Percentiles rank a stretch among this genome's conserved stretches.
These are phyloP conservation scores for Parnassius orleans DNA, from an alignment of 2,888 invertebrate species.

Conservation along the genomic window DNA sequence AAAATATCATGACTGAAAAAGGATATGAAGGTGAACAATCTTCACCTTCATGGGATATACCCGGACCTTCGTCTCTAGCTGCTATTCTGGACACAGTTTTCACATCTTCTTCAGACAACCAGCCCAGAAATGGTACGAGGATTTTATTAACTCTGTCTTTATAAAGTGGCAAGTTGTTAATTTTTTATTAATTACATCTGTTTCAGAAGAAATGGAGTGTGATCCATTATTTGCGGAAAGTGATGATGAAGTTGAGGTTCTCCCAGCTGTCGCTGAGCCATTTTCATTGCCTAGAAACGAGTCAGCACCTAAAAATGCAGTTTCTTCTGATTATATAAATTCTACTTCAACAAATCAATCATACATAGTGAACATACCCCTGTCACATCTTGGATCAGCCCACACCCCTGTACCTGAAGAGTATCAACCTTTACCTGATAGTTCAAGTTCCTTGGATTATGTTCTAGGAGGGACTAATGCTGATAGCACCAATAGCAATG, in stretches of 20 bases:
- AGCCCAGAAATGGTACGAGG: slow-evolving; percentile 60
- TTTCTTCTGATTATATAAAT: slow-evolving; percentile 63
- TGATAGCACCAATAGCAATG: slow-evolving; percentile 46
- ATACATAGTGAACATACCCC: slow-evolving; percentile 56
- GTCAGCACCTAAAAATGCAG: slow-evolving; percentile 46
- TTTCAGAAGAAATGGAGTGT: slow-evolving; percentile 83
- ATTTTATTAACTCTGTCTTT: slow-evolving; percentile 12
- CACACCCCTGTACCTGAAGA: slow-evolving; percentile 73
- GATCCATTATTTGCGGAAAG: slow-evolving; percentile 84
- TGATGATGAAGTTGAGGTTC: slow-evolving; percentile 81
- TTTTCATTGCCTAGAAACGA: slow-evolving; percentile 42
- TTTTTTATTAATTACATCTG: slow-evolving; percentile 29
- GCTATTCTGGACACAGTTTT: slow-evolving; percentile 84
- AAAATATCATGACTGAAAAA: slow-evolving; percentile 66
- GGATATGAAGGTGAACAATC: slow-evolving; percentile 61
- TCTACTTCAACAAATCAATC: slow-evolving; percentile 59
- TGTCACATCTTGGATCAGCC: slow-evolving; percentile 55
- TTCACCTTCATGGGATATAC: slow-evolving; percentile 67
- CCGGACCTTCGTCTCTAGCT: slow-evolving; percentile 78
- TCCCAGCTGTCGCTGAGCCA: slow-evolving; percentile 50
- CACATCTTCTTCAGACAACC: slow-evolving; percentile 74
- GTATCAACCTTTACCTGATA: slow-evolving; percentile 72
- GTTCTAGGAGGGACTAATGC: slow-evolving; percentile 45
- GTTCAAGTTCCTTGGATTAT: slow-evolving; percentile 66
- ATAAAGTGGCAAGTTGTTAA: slow-evolving; percentile 9